These are phyloP conservation scores for Phortica variegata DNA, from an alignment of 1,140 invertebrate species.

Conservation along the genomic window DNA sequence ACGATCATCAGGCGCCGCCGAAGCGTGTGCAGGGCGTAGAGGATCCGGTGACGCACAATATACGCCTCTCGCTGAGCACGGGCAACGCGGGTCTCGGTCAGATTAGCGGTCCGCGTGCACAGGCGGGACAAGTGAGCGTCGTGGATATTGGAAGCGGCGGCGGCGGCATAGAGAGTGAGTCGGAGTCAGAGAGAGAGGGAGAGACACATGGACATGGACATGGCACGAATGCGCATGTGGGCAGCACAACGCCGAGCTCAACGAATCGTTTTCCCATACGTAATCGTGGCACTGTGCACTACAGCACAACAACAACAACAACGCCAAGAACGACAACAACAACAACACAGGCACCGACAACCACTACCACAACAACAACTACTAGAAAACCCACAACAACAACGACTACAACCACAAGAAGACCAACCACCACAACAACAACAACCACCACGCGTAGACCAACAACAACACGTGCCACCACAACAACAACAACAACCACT, in stretches of 20 bases:
- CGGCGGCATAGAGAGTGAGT: conserved; percentile 2
- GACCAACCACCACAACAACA: conserved; percentile 12
- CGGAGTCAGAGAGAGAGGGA: conserved; percentile 20
- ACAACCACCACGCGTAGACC: conserved; percentile 13
- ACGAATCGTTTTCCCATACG: conserved; percentile 25
- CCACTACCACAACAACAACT: conserved; percentile 6
- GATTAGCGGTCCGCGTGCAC: no score
- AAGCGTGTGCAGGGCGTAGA: conserved; percentile 27
- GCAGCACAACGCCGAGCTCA: conserved; percentile 29
- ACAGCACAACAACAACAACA: conserved; percentile 28
- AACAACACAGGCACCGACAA: conserved; percentile 10
- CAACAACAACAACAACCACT: conserved; percentile 10
- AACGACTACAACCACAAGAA: conserved; percentile 14
- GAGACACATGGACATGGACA: conserved; percentile 11
- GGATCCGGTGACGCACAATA: conserved; percentile 36
- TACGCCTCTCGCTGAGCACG: conserved; percentile 32
- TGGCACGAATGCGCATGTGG: conserved; percentile 43
- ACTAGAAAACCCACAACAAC: conserved; percentile 14
- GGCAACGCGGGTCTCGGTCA: conserved; percentile 9
- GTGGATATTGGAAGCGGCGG: conserved; percentile 16
- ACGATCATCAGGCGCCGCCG: conserved; percentile 15
- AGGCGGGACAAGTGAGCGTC: no score
- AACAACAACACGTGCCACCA: conserved; percentile 13
- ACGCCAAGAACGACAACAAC: conserved; percentile 15
- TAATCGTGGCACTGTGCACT: conserved; percentile 34